A percentile compares a stretch with the other conserved stretches of the same genome.
These are phyloP conservation scores for Nycticebus coucang DNA, from an alignment of 2,113 vertebrate species.

Conservation along the genomic window DNA sequence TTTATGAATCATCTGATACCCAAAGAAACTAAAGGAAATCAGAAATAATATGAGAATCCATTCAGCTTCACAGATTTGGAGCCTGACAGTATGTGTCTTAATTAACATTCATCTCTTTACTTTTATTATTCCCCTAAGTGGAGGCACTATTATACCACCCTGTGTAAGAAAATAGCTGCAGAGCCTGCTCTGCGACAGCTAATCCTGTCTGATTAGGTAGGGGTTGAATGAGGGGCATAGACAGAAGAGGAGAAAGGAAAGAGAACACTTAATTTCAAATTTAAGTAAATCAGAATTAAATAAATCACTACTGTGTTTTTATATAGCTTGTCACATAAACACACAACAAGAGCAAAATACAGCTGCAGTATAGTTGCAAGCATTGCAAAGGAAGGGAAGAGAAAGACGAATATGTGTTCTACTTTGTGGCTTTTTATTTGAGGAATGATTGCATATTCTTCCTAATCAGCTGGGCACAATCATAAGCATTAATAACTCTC, in stretches of 20 bases:
- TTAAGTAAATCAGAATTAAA: conserved; percentile 26
- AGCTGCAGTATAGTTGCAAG: background rate
- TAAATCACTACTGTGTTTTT: background rate
- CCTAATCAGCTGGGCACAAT: background rate
- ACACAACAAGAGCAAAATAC: background rate
- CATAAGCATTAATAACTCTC: conserved; percentile 30
- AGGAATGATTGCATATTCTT: background rate
- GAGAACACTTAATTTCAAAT: background rate
- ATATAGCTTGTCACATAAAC: background rate
- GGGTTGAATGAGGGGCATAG: background rate
- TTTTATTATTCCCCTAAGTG: conserved; percentile 84
- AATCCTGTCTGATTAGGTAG: background rate
- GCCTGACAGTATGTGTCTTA: conserved; percentile 83
- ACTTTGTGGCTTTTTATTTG: conserved; percentile 10
- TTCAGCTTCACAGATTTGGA: conserved; percentile 84
- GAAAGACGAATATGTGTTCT: background rate
- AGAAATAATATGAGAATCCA: conserved; percentile 61
- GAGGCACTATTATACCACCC: conserved; percentile 44
- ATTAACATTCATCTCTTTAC: conserved; percentile 85
- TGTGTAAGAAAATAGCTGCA: background rate
- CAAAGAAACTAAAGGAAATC: conserved; percentile 60
- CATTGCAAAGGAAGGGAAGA: conserved; percentile 32
- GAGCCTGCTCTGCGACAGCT: background rate
- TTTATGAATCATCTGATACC: background rate
- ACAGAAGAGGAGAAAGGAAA: background rate